Percentiles rank a stretch among this genome's conserved stretches.
phyloP scores from a whole-genome alignment of 2,113 vertebrate species.

The Podocnemis expansa region DNA sequence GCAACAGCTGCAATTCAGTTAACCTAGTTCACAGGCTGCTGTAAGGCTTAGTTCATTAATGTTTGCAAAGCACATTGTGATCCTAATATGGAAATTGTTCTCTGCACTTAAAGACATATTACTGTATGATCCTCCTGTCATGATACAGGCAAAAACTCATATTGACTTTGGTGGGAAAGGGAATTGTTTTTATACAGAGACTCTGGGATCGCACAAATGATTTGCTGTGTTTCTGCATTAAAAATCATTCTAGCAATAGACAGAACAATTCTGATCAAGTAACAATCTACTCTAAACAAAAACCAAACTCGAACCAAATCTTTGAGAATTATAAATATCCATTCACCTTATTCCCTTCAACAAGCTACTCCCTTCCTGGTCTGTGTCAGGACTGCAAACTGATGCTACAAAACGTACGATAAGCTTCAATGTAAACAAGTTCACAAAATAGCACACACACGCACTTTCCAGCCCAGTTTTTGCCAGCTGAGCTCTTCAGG shows the following conservation, averaged over 20 bases:
- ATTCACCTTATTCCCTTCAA: neutral
- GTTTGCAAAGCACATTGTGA: neutral
- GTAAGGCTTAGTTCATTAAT: neutral
- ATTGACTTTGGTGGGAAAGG: neutral
- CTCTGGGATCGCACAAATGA: neutral
- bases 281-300: neutral
- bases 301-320: neutral
- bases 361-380: neutral
- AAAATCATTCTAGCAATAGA: neutral
- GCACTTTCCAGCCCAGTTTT: neutral
- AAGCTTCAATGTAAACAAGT: too few species aligned
- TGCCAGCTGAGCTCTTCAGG: slow-evolving; percentile 15
- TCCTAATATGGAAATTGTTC: too few species aligned
- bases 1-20: neutral
- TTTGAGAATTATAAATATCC: neutral
- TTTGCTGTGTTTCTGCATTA: neutral
- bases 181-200: neutral
- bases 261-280: neutral
- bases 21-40: neutral
- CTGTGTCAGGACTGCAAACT: slow-evolving; percentile 15
- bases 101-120: neutral
- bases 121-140: neutral
- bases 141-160: neutral
- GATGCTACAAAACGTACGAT: neutral
- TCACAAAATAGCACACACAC: too few species aligned